Evolutionary conservation across 2,797 vertebrate species (phyloP).

Genomic region (Hypotaenidia okinawae): DNA sequence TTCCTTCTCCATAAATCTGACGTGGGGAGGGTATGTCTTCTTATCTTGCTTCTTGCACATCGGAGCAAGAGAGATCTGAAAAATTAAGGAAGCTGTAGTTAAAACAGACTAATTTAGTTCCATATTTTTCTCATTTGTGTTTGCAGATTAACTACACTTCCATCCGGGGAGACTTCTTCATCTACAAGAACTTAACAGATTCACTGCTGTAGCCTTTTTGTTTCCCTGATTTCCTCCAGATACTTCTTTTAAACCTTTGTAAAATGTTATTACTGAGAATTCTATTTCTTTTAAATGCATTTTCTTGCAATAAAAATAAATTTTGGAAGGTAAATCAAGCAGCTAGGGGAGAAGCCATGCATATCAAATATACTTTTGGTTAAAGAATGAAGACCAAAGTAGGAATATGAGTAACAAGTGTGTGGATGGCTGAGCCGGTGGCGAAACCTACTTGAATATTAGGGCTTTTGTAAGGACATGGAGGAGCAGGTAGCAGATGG

Average conservation of each 20-base stretch:
- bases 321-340: background rate
- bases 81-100: conserved; percentile 16
- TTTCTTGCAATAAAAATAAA: background rate
- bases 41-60: background rate
- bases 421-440: background rate
- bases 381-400: background rate
- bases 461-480: background rate
- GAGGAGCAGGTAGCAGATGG: background rate
- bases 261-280: background rate
- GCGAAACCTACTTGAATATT: background rate
- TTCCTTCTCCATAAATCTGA: background rate
- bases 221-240: background rate
- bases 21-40: background rate
- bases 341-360: background rate
- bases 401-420: background rate
- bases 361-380: background rate
- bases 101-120: background rate
- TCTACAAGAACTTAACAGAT: background rate
- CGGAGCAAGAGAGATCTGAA: background rate
- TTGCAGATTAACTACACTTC: background rate
- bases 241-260: background rate
- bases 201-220: background rate
- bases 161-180: background rate
- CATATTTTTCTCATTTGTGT: background rate
- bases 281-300: background rate